These are phyloP conservation scores for Oreocharis arfaki DNA, from an alignment of 2,113 vertebrate species.

Conservation along the genomic window DNA sequence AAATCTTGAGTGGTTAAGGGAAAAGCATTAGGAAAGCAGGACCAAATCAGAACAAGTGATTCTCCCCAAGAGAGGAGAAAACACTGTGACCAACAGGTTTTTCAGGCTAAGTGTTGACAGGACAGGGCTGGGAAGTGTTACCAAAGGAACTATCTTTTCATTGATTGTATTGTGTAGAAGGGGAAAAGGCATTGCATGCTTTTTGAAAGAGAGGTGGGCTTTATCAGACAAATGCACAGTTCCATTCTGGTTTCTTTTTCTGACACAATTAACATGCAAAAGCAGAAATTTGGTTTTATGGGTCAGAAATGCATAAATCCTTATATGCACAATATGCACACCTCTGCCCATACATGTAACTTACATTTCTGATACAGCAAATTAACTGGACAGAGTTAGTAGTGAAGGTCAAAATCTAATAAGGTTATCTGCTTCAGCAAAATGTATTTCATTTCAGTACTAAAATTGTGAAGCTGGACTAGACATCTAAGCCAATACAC, in stretches of 20 bases:
- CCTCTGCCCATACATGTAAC: rapidly evolving
- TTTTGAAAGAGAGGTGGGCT: not conserved
- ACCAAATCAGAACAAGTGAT: not conserved
- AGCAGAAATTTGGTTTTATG: not conserved
- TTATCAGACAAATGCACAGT: not conserved
- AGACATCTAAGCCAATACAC: not conserved
- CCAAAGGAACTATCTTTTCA: not conserved
- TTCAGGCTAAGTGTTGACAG: not conserved
- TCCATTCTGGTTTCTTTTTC: not conserved
- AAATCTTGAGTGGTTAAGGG: not conserved
- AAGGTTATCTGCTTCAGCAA: not conserved
- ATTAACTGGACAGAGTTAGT: not conserved
- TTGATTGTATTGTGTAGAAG: not conserved
- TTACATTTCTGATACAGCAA: not conserved
- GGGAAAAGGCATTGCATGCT: not conserved
- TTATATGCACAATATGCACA: not conserved
- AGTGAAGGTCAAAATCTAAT: not conserved
- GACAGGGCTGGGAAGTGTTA: not conserved
- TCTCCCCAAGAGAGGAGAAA: not conserved
- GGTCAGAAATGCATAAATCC: not conserved
- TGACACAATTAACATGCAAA: not conserved
- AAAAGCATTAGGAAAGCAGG: not conserved
- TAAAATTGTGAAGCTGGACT: not conserved
- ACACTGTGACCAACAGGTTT: not conserved
- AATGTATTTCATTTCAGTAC: not conserved